Percentiles rank a stretch among this genome's conserved stretches.
Evolutionary conservation across 2,113 vertebrate genomes (phyloP).

Genomic region (Galeopterus variegatus): DNA sequence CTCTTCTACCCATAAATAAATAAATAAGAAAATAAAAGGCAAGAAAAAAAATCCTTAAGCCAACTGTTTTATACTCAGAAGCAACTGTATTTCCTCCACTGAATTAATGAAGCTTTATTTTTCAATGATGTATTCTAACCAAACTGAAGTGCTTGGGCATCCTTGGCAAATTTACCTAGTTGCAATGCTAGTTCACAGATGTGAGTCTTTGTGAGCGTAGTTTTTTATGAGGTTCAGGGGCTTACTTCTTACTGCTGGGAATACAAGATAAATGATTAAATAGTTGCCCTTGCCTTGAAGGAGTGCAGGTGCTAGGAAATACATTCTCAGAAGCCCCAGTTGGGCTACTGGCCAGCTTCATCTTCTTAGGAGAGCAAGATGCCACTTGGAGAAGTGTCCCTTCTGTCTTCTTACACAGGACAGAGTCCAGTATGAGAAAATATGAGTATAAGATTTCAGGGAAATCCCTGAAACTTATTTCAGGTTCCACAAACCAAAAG

Average conservation of each 20-base stretch:
- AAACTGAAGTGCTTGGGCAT: background rate
- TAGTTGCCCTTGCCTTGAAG: background rate
- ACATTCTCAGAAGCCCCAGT: background rate
- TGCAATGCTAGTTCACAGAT: background rate
- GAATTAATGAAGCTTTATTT: slow-evolving; percentile 12
- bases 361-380: background rate
- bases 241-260: background rate
- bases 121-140: background rate
- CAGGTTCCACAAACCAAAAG: background rate
- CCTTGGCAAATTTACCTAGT: background rate
- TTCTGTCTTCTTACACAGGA: background rate
- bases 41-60: background rate
- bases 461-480: background rate
- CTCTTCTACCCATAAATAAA: background rate
- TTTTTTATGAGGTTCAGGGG: background rate
- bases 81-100: background rate
- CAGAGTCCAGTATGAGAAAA: slow-evolving; percentile 13
- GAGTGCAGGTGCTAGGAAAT: background rate
- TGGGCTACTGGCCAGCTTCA: background rate
- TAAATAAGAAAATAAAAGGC: background rate
- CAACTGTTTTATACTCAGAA: background rate
- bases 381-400: background rate
- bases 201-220: background rate
- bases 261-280: background rate
- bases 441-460: background rate